Evolutionary conservation across 2,797 vertebrate genomes (phyloP), one percentile per base, ranked within the genome.

Genomic region (Saxicola maurus): DNA sequence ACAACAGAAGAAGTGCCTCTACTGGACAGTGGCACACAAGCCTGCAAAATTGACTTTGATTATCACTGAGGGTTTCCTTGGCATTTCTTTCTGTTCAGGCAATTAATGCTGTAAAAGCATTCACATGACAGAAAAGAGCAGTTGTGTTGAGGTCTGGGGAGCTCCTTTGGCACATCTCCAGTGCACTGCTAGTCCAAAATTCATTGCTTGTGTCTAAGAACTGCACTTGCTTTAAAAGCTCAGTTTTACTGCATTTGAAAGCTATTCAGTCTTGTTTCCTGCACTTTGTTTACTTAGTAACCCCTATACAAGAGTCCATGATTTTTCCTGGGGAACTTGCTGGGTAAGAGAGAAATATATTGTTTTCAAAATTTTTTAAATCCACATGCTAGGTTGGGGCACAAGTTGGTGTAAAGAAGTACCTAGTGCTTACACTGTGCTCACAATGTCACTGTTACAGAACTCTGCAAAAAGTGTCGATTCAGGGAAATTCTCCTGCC

Each of bases 401-500:
- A 45, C 24, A 24, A 18, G 40, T 75, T 0, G 0, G 25, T 43
- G 35, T 46, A 38, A 61, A 81, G 52, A 40, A 60, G 38, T 46
- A 35, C 45, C 24, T 49, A 48, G n/a, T 78, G 79, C 53, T 83
- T 72, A 28, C 7, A 2, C 60, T 80, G 51, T 62, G 37, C 48
- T 80, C 0, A 0, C 56, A 71, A 0, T 18, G 66, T 86, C 43
- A 28, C 72, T 76, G 87, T 92, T 92, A 91, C 48, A 40, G 88
- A 94, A 86, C 71, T 52, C 55, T 23, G 16, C 49, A 66, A 66
- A 65, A 92, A 92, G 59, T 92, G 90, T 87, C 0, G 5, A 86
- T 79, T 92, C 92, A 65, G 89, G 89, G 80, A 87, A 94, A 81
- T 92, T 76, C 56, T 64, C 48, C 71, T 92, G 85, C 82, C 0